Evolutionary conservation across 64 coral and sea anemone genomes (phyloP), one percentile per base, ranked within the genome.

Genomic region (Hydrozoanthus tunicans): DNA sequence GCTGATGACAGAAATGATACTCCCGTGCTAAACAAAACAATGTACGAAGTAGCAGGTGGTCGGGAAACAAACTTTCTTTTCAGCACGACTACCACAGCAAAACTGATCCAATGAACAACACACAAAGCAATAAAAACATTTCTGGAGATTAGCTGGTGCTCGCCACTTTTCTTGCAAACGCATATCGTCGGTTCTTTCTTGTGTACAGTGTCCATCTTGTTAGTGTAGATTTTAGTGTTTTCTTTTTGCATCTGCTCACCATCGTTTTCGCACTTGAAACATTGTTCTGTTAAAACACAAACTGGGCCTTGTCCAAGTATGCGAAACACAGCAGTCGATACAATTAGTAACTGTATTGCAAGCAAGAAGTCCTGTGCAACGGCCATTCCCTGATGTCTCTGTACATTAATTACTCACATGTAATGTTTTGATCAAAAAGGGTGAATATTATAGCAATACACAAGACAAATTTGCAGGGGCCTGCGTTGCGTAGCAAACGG

Each of bases 61-160:
- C 84, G 73, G 13, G 25, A 60, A 88, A 88, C 12, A 74, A 51
- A 60, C 23, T 88, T 73, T 11, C 84, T 88, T 88, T 88, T 74
- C 20, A 88, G 53, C 43, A 70, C 69, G 51, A 88, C 55, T 23
- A 75, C 84, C 15, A 88, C 84, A 75, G 14, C 84, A 88, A 88
- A 88, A 74, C 84, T 61, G 24, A 75, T 60, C 9, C 56, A 20
- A 73, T 88, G 84, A 60, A 59, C 84, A 75, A 88, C 20, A 59
- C 56, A 88, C 68, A 60, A 60, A 14, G 5, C 55, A 75, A 88
- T 24, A 58, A 88, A 88, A 88, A 59, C 24, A 17, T 20, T 72
- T 60, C 69, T 88, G 6, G 84, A 59, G 15, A 60, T 3, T 51
- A 56, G 54, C 54, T 43, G 53, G 9, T 25, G 54, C 7, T 88